Evolutionary conservation across 1,140 invertebrate genomes (phyloP), one percentile per base, ranked within the genome.

Genomic region (Panulirus ornatus): DNA sequence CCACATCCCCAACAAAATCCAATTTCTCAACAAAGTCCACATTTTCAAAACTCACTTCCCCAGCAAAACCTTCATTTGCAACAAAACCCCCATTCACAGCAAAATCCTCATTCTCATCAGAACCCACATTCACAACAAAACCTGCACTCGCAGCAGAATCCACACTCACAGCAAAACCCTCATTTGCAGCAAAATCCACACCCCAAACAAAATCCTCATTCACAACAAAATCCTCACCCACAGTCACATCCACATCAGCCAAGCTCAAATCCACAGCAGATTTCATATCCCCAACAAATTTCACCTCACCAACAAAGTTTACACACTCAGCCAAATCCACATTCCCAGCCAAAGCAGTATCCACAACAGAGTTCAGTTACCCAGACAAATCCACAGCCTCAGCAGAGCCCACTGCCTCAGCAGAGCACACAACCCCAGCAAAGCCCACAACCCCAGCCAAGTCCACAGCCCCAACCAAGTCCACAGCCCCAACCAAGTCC

Each of bases 251-350:
- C n/a, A 22, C 27, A 82, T 22, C 27, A 40, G 42, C n/a, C n/a
- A n/a, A n/a, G n/a, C n/a, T n/a, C n/a, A n/a, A n/a, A n/a, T n/a
- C n/a, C n/a, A n/a, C n/a, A n/a, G n/a, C n/a, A n/a, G n/a, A 70
- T 9, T 40, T 44, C 63, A 2, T 40, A 58, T 38, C 22, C 38
- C 27, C 82, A 79, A 44, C 47, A 22, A 36, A 44, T n/a, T 63
- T 47, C 86, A 3, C 76, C 40, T 51, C 38, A 30, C 54, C 86
- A 79, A 76, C 76, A 75, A 47, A 79, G 34, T 58, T 42, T 66
- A 34, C 78, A 40, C 47, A 42, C 34, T 78, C 86, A 81, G 38
- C 19, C 36, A 54, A 75, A 51, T 42, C 63, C 86, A 88, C 86
- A 88, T 71, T 81, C 75, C 76, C 76, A 70, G 44, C 76, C 38